Conservation (phyloP, 2,113 vertebrate genomes). For the Paraplagusia blochii region DNA sequence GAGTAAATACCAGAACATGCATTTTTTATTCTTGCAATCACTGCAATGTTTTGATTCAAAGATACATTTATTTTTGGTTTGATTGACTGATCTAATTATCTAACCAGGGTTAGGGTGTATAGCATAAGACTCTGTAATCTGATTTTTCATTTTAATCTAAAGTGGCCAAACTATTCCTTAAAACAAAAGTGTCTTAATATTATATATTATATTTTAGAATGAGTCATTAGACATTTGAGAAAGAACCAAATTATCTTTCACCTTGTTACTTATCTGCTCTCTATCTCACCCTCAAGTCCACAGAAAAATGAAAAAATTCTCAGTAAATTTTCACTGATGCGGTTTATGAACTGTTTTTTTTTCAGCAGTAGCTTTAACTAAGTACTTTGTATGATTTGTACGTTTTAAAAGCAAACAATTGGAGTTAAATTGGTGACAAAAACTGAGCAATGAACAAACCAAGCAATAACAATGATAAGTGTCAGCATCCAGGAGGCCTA, state of each 20-base stretch:
- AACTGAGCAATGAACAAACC: neutral
- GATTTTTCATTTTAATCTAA: too few species aligned
- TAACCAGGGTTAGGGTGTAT: too few species aligned
- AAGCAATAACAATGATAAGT: neutral
- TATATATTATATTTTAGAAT: too few species aligned
- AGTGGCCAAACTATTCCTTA: too few species aligned
- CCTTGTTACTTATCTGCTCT: neutral
- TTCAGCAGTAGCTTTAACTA: neutral
- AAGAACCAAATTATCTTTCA: neutral
- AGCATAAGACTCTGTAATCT: too few species aligned
- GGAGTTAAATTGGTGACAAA: neutral
- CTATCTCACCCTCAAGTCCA: neutral
- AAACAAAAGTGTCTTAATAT: too few species aligned
- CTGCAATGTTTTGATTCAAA: too few species aligned
- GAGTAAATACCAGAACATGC: too few species aligned
- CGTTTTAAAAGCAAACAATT: neutral
- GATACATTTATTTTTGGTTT: too few species aligned
- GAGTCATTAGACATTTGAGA: too few species aligned
- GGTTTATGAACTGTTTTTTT: neutral
- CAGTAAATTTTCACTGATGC: neutral
- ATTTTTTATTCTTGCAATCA: too few species aligned
- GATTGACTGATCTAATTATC: too few species aligned
- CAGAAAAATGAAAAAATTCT: neutral
- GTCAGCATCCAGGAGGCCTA: neutral
- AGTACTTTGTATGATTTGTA: neutral